These are phyloP conservation scores for Chascanopsetta lugubris DNA, from an alignment of 2,113 vertebrate species.

Conservation along the genomic window DNA sequence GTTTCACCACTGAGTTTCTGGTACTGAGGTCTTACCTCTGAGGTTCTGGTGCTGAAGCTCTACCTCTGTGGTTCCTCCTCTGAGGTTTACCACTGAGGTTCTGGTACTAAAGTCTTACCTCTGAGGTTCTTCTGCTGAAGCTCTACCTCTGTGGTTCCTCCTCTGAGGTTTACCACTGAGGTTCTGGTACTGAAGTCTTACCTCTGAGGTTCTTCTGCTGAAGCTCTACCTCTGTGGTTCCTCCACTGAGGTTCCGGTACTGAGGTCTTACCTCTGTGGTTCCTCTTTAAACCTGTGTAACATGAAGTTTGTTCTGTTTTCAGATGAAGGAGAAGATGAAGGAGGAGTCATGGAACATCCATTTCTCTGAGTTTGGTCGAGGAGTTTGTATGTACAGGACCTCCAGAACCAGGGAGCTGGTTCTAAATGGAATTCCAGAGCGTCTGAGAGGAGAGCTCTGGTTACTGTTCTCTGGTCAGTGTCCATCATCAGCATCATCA, in stretches of 20 bases:
- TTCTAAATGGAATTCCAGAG: constrained; percentile 94
- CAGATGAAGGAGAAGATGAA: constrained; percentile 98
- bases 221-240: neutral
- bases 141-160: neutral
- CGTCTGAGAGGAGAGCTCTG: constrained; percentile 92
- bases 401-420: constrained; percentile 88
- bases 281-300: neutral
- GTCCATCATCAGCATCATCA: too few relatives aligned
- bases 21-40: neutral
- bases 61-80: neutral
- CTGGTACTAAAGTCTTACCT: neutral
- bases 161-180: too few relatives aligned
- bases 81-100: neutral
- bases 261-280: neutral
- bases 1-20: neutral
- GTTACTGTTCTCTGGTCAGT: constrained; percentile 89
- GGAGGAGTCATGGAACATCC: constrained; percentile 96
- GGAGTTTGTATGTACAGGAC: constrained; percentile 99
- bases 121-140: neutral
- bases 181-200: neutral
- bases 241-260: neutral
- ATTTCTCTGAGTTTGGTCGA: constrained; percentile 96
- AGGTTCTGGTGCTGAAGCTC: neutral
- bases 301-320: neutral
- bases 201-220: neutral